These are phyloP conservation scores for Semicossyphus pulcher DNA, from an alignment of 2,113 vertebrate species.

Conservation along the genomic window DNA sequence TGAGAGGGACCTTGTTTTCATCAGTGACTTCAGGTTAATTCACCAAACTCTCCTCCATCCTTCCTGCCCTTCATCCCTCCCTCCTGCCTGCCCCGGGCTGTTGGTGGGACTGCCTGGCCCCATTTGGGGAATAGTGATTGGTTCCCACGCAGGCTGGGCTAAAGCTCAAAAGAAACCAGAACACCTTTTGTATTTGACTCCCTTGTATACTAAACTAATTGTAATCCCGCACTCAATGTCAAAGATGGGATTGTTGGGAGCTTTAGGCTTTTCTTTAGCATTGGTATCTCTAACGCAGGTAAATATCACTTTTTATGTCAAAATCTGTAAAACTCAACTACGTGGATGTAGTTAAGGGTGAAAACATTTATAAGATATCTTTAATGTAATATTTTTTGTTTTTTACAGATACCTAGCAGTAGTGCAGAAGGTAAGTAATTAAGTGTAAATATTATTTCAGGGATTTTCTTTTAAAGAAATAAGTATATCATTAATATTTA, in stretches of 20 bases:
- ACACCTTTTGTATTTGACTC: slow-evolving; percentile 76
- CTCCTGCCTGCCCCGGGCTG: slow-evolving; percentile 60
- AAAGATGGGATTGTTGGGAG: slow-evolving; percentile 81
- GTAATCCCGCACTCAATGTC: slow-evolving; percentile 70
- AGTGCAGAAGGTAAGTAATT: slow-evolving; percentile 75
- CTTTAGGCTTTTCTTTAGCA: slow-evolving; percentile 75
- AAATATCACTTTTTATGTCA: slow-evolving; percentile 35
- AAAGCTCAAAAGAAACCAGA: slow-evolving; percentile 79
- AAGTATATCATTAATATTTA: background rate
- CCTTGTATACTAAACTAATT: slow-evolving; percentile 77
- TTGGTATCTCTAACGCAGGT: slow-evolving; percentile 80
- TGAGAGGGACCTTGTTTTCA: slow-evolving; percentile 1
- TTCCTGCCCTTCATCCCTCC: slow-evolving; percentile 33
- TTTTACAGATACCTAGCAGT: slow-evolving; percentile 72
- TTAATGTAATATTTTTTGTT: slow-evolving; percentile 3
- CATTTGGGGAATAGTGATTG: slow-evolving; percentile 79
- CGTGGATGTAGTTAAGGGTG: background rate
- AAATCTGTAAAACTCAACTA: background rate
- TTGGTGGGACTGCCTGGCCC: slow-evolving; percentile 62
- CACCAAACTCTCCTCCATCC: slow-evolving; percentile 8
- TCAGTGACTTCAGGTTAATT: slow-evolving; percentile 26
- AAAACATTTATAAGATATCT: background rate
- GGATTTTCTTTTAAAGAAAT: background rate
- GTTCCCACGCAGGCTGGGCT: slow-evolving; percentile 58
- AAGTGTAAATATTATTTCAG: background rate